Percentiles rank a stretch among this genome's conserved stretches.
phyloP scores from a whole-genome alignment of 1,140 invertebrate genomes.

The Drosophila santomea region DNA sequence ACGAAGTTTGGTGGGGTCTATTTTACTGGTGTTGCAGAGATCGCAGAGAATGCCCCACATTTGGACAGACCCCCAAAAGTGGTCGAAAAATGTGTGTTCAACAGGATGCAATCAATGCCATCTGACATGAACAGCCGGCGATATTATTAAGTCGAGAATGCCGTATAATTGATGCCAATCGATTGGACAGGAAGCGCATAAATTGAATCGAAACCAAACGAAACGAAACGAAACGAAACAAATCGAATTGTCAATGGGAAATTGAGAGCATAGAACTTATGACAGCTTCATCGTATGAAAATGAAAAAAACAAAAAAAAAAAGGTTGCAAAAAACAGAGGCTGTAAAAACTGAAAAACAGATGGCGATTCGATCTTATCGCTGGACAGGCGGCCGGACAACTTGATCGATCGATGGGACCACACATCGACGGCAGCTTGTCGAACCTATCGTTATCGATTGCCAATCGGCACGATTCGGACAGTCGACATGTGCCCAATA shows the following conservation, averaged over 20 bases:
- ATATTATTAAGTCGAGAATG: conserved; percentile 50
- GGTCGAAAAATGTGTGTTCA: conserved; percentile 42
- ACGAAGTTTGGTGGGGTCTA: neutral
- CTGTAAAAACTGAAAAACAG: conserved; percentile 3
- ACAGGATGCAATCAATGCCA: conserved; percentile 65
- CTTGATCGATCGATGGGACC: conserved; percentile 57
- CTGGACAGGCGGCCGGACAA: conserved; percentile 45
- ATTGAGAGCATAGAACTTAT: conserved; percentile 39
- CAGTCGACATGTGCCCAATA: conserved; percentile 37
- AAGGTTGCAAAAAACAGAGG: neutral
- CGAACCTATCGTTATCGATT: conserved; percentile 40
- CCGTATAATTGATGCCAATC: conserved; percentile 50
- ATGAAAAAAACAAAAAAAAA: neutral
- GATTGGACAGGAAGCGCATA: conserved; percentile 71
- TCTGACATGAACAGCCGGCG: conserved; percentile 14
- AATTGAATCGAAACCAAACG: conserved; percentile 40
- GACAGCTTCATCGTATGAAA: conserved; percentile 22
- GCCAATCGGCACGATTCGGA: conserved; percentile 44
- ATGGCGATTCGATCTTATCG: conserved; percentile 63
- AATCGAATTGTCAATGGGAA: conserved; percentile 11
- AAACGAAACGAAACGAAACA: neutral
- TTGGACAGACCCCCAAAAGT: conserved; percentile 50
- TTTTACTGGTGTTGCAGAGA: conserved; percentile 10
- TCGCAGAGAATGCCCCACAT: conserved; percentile 47
- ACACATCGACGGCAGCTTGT: conserved; percentile 37